Base-by-base conservation (phyloP, 2,797 vertebrate species). In the Cirrhinus molitorella region DNA sequence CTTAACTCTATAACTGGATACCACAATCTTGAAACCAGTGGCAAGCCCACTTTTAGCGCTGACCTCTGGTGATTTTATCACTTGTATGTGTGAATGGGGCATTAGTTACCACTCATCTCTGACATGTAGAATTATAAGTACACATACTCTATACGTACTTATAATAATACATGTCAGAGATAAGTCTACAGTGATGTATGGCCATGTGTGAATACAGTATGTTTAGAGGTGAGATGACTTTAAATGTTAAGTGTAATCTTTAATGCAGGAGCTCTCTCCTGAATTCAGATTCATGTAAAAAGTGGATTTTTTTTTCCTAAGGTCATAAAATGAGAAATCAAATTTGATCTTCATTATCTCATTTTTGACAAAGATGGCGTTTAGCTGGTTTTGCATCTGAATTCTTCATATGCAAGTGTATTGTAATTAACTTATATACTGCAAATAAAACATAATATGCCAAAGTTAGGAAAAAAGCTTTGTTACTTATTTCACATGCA, bases 151-250 rank as follows among this genome's bases (percentile, higher is more conserved):
- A 51, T 43, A 47, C 71, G 9, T 70, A 57, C 75, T 47, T 77
- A 59, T 34, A 23, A 65, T 83, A 23, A 4, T 70, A 23, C 23
- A 67, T 67, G 47, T 88, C 88, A 67, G 9, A 57, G 74, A 77
- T 47, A 61, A 43, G 23, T 43, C 11, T 77, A 65, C 61, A 17
- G 80, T 70, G 16, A 53, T 34, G 4, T 21, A 31, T 82, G 81
- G 31, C 37, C 49, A 61, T 65, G 74, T 72, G 71, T 76, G 17
- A 70, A 45, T 61, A 49, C 16, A 49, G 19, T 21, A 25, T 74
- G 28, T 66, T 63, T 79, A 47, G 5, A 45, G 37, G 11, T n/a
- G 37, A 43, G 66, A 78, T 10, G 14, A 77, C n/a, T 45, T 45
- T 81, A 23, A 34, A 16, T 66, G 59, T 8, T 7, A 9, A 40